phyloP scores from a whole-genome alignment of 2,888 invertebrate genomes.

The Andricus quercusramuli region DNA sequence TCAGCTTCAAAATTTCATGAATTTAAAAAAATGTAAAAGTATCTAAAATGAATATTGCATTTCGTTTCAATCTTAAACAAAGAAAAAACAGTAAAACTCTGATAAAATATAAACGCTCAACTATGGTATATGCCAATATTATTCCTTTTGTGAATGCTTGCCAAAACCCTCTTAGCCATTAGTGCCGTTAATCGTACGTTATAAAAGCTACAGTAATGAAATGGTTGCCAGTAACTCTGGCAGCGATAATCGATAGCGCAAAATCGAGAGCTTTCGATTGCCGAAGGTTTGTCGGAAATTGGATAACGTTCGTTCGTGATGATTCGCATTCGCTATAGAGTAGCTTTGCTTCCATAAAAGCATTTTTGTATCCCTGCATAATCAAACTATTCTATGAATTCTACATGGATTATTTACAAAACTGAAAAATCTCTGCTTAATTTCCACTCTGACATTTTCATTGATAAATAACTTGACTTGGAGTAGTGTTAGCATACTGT shows the following conservation, averaged over 20 bases:
- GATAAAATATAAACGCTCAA: neutral
- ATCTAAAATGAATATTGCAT: neutral
- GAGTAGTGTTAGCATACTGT: too few relatives aligned
- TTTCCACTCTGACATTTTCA: neutral
- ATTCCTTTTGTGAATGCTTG: neutral
- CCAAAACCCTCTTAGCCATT: constrained; percentile 5
- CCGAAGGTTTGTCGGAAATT: constrained; percentile 44
- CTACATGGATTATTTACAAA: neutral
- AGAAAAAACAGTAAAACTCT: neutral
- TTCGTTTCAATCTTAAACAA: neutral
- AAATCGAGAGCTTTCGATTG: constrained; percentile 37
- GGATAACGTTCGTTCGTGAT: constrained; percentile 44
- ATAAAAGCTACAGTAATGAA: constrained; percentile 36
- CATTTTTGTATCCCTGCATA: constrained; percentile 15
- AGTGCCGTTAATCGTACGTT: neutral
- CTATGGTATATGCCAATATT: neutral
- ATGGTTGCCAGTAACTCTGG: constrained; percentile 33
- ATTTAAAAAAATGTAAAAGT: neutral
- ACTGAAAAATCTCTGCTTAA: neutral
- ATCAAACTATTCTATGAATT: constrained; percentile 1
- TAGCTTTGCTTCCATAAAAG: constrained; percentile 40
- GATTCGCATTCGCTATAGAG: constrained; percentile 23
- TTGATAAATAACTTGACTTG: neutral
- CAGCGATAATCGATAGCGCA: constrained; percentile 24
- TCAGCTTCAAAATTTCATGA: neutral